Conservation (phyloP, 2,797 vertebrate genomes). For the Galaxias olidus region DNA sequence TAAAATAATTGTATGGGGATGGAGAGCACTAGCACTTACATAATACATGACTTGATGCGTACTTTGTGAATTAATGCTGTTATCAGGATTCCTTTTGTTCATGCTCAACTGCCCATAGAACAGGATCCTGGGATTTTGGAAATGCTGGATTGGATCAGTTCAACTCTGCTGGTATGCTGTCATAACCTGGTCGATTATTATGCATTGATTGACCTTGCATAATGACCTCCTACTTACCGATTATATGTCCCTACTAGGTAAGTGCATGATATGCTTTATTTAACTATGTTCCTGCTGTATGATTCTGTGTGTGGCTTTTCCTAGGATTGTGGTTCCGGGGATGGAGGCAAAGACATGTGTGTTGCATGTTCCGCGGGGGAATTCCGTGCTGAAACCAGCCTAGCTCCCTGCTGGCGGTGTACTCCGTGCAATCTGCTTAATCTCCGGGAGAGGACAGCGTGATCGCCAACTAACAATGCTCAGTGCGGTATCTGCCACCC, state of each 20-base stretch:
- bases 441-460: conserved; percentile 41
- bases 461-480: conserved; percentile 37
- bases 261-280: conserved; percentile 10
- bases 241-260: conserved; percentile 35
- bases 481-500: conserved; percentile 51
- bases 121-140: too few relatives aligned
- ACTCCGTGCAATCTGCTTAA: conserved; percentile 60
- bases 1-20: too few relatives aligned
- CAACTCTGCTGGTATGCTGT: too few relatives aligned
- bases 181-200: too few relatives aligned
- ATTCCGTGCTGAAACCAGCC: conserved; percentile 51
- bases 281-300: neutral
- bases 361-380: conserved; percentile 43
- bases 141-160: too few relatives aligned
- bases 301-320: neutral
- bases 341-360: conserved; percentile 53
- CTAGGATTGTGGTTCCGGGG: conserved; percentile 69
- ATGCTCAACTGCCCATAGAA: too few relatives aligned
- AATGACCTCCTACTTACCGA: too few relatives aligned
- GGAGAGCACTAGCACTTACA: too few relatives aligned
- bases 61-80: too few relatives aligned
- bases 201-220: too few relatives aligned
- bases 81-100: too few relatives aligned
- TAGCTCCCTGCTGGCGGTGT: conserved; percentile 62
- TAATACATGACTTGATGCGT: too few relatives aligned